Conservation (phyloP, 2,797 vertebrate species). For the Falco biarmicus region DNA sequence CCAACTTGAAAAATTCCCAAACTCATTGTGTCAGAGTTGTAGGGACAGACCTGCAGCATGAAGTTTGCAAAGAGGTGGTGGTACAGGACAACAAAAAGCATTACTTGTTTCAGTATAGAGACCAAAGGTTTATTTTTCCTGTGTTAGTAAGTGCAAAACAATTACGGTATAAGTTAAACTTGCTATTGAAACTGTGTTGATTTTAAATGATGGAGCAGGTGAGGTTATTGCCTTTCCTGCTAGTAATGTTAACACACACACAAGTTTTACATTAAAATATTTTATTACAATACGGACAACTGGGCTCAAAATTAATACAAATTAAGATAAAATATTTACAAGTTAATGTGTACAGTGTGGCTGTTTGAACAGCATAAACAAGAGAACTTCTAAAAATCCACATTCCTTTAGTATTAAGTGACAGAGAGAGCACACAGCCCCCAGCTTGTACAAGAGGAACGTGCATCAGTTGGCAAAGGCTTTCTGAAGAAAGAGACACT, state of each 20-base stretch:
- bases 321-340: slow-evolving; percentile 81
- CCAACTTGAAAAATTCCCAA: background rate
- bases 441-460: background rate
- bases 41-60: background rate
- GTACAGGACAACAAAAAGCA: background rate
- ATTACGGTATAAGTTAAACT: background rate
- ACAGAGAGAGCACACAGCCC: background rate
- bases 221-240: background rate
- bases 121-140: background rate
- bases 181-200: background rate
- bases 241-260: background rate
- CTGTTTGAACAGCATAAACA: slow-evolving; percentile 56
- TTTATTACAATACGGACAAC: slow-evolving; percentile 79
- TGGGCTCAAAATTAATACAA: slow-evolving; percentile 79
- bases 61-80: background rate
- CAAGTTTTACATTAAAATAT: slow-evolving; percentile 75
- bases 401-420: slow-evolving; percentile 33
- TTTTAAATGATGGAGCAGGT: background rate
- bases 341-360: slow-evolving; percentile 68
- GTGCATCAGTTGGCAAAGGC: background rate
- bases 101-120: background rate
- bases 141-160: background rate
- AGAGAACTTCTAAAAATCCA: slow-evolving; percentile 48
- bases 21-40: background rate
- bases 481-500: background rate